phyloP scores from a whole-genome alignment of 2,113 vertebrate species.

The Probosciger aterrimus region DNA sequence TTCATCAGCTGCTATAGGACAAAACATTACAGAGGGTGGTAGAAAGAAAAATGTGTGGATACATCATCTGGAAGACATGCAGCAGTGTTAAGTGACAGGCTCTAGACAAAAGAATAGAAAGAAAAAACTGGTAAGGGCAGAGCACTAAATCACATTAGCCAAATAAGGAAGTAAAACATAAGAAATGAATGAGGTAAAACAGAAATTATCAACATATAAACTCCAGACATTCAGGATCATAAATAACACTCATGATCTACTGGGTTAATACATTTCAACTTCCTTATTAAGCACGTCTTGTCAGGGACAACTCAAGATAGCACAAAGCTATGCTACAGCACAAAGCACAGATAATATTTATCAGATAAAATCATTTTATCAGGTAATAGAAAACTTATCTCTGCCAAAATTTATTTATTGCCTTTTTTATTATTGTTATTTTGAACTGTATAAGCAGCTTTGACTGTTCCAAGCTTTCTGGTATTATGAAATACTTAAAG shows the following conservation, averaged over 20 bases:
- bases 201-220: background rate
- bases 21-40: background rate
- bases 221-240: background rate
- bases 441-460: background rate
- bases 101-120: slow-evolving; percentile 46
- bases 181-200: background rate
- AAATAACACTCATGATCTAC: background rate
- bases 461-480: background rate
- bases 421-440: background rate
- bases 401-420: background rate
- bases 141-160: background rate
- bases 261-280: background rate
- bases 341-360: background rate
- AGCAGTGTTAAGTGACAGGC: background rate
- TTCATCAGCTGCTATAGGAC: background rate
- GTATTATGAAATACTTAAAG: background rate
- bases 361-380: background rate
- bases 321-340: background rate
- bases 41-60: background rate
- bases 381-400: background rate
- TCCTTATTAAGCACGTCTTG: background rate
- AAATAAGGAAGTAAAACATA: slow-evolving; percentile 37
- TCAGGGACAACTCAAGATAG: background rate
- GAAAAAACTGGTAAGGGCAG: background rate
- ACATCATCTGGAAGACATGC: slow-evolving; percentile 37